Evolutionary conservation across 2,113 vertebrate genomes (phyloP).

Genomic region (Trematocara marginatum): DNA sequence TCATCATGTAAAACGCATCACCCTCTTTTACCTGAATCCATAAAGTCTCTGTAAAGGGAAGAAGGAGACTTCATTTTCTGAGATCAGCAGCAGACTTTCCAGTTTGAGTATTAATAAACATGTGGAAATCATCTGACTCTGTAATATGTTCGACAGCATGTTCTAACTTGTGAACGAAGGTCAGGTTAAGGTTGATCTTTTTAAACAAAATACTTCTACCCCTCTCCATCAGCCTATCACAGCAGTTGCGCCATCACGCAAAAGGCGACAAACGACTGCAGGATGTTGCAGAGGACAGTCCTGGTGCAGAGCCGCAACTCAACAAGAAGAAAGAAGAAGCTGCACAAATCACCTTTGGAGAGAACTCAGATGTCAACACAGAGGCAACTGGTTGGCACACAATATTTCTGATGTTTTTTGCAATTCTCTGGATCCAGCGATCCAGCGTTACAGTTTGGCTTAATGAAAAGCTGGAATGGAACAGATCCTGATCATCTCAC

Average conservation of each 20-base stretch:
- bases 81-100: not conserved
- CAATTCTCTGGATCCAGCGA: not conserved
- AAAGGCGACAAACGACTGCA: not conserved
- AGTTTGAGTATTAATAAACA: not conserved
- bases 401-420: not conserved
- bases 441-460: not conserved
- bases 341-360: not conserved
- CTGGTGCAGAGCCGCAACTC: not conserved
- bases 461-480: not conserved
- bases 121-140: not conserved
- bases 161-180: not conserved
- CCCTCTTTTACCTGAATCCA: not conserved
- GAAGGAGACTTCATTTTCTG: not conserved
- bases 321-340: not conserved
- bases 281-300: not conserved
- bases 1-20: not conserved
- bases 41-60: not conserved
- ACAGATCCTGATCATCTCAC: not conserved
- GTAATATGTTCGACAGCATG: not conserved
- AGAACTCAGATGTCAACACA: not conserved
- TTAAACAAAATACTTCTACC: not conserved
- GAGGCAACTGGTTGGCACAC: not conserved
- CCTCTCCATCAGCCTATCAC: not conserved
- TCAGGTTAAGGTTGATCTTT: not conserved
- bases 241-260: not conserved